Conservation (phyloP, 2,888 invertebrate species). For the Brachyptera risi region DNA sequence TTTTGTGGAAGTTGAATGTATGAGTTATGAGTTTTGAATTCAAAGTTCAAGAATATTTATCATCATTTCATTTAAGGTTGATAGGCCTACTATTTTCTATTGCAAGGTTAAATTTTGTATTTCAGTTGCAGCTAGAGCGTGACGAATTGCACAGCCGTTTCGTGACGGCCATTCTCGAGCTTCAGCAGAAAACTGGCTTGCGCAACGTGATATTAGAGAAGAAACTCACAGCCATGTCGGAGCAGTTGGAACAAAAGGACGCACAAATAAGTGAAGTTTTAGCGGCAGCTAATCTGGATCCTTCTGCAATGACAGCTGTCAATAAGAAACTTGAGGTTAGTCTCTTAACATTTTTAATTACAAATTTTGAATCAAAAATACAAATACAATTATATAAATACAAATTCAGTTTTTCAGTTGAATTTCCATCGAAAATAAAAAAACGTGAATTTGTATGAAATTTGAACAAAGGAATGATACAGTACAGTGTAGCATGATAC, state of each 20-base stretch:
- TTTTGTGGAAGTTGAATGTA: too few species aligned
- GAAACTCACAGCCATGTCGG: slow-evolving; percentile 61
- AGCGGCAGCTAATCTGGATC: slow-evolving; percentile 53
- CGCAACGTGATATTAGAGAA: slow-evolving; percentile 79
- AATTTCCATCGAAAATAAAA: too few species aligned
- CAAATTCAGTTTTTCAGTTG: too few species aligned
- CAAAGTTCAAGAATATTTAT: too few species aligned
- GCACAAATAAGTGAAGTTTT: slow-evolving; percentile 65
- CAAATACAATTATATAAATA: too few species aligned
- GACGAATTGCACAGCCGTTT: slow-evolving; percentile 76
- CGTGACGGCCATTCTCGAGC: slow-evolving; percentile 76
- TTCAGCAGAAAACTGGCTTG: slow-evolving; percentile 80
- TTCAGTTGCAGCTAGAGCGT: slow-evolving; percentile 61
- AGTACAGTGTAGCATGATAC: too few species aligned
- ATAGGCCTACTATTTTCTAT: too few species aligned
- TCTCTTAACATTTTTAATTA: slow-evolving; percentile 19
- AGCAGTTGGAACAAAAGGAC: slow-evolving; percentile 64
- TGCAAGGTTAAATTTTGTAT: too few species aligned
- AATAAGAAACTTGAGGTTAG: slow-evolving; percentile 57
- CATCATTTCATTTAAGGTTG: not conserved
- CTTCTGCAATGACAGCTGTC: slow-evolving; percentile 49
- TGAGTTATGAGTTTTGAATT: not conserved
- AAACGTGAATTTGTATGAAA: too few species aligned
- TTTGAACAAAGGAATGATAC: too few species aligned
- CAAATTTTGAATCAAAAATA: too few species aligned